Conservation (phyloP, 2,113 vertebrate species). For the Pelmatolapia mariae region DNA sequence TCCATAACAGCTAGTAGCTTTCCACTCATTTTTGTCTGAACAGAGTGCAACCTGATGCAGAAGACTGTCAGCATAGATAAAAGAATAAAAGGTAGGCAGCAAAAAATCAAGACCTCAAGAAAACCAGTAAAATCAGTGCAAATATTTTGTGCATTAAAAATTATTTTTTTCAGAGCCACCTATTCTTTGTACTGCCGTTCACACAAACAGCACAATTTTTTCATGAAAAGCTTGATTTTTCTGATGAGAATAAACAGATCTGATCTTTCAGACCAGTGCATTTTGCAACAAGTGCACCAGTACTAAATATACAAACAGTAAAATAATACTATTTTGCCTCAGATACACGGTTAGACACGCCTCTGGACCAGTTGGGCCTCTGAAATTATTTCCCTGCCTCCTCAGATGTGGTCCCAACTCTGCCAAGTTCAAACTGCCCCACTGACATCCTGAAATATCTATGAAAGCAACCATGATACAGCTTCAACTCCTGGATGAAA, state of each 20-base stretch:
- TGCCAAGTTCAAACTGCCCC: neutral
- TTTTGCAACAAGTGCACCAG: neutral
- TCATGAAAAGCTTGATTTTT: neutral
- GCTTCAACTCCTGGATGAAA: neutral
- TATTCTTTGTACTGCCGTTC: neutral
- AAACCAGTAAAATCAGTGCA: neutral
- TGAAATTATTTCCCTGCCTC: neutral
- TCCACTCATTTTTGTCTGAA: neutral
- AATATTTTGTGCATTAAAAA: neutral
- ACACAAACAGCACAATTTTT: neutral
- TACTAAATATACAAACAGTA: neutral
- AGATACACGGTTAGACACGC: neutral
- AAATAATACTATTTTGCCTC: neutral
- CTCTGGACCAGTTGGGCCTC: neutral
- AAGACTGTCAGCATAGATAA: neutral
- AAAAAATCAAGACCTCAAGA: neutral
- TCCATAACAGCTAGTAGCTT: neutral
- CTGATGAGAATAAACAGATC: neutral
- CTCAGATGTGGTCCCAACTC: neutral
- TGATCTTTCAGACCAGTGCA: neutral
- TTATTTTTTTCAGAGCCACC: neutral
- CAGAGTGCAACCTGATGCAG: neutral
- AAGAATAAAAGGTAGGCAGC: neutral
- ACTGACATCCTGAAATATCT: neutral
- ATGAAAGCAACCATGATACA: neutral